Base-by-base conservation (phyloP, 2,888 invertebrate species). In the Willowsia nigromaculata region DNA sequence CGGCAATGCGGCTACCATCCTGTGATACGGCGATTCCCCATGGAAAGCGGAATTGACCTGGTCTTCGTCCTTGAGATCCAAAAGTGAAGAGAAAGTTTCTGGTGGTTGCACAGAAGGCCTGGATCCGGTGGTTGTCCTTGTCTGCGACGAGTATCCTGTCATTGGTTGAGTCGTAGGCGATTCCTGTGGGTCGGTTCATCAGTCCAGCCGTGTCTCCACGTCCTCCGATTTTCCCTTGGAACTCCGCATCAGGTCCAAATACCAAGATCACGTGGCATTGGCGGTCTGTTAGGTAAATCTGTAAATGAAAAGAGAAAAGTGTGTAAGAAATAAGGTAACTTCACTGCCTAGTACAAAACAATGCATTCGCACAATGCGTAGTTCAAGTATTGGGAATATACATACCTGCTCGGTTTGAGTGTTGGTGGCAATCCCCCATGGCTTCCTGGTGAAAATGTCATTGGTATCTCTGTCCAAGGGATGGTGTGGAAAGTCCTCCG, bases 121-220 rank as follows among this genome's bases (percentile, higher is more conserved):
- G 98, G 90, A 99, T 96, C 65, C 99, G 96, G 94, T 99, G 99
- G 94, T 99, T 99, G 94, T 99, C 99, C 94, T 99, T 99, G 94
- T 99, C 99, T n/a, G 97, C 97, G 25, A 99, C 98, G 91, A 99
- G 96, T 85, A 99, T 97, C 74, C 97, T 95, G 25, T 97, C 15
- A 7, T 33, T 11, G n/a, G 33, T 40, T 4, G 53, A 22, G 68
- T 92, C 92, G 18, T 53, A 86, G 27, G 91, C 91, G 3, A 92
- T 15, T 9, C 89, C 91, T 74, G 91, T 88, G 6, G 92, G 92
- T 22, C 90, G 78, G 71, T 65, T 80, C 56, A 91, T 68, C 27
- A 80, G 30, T 1, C 88, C 83, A 4, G 53, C 30, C 1, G 9
- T 30, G 0, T 22, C 37, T 7, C 88, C 91, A 6, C 7, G 50